Base-by-base conservation (phyloP, 2,888 invertebrate genomes). In the Pyrocoelia pectoralis region DNA sequence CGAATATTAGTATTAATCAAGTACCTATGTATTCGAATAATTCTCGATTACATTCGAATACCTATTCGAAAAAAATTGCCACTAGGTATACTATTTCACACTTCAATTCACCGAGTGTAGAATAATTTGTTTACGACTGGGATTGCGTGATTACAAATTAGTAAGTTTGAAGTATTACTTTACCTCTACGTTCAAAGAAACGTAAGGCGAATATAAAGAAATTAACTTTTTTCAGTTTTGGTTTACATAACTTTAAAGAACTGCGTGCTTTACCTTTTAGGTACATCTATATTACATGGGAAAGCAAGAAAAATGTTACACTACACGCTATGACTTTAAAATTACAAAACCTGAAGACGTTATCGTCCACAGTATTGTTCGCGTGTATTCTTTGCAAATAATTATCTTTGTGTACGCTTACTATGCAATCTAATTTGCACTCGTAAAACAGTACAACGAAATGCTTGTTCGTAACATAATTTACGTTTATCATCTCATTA, bases 361-460 rank as follows among this genome's bases (percentile, higher is more conserved):
- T 33, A 33, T 33, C 33, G 24, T 33, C n/a, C 8, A 8, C 9
- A 3, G 33, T 33, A 33, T 33, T 33, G 33, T 33, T 33, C 8
- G 33, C 33, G 33, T 33, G 33, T 33, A 33, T 33, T 33, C 33
- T 33, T 33, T 33, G 33, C 33, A 33, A 33, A n/a, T 33, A 33
- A 33, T 33, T 33, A 33, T 33, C 33, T 33, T 33, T 33, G 33
- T 33, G 33, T n/a, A 33, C 33, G n/a, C 33, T 33, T 8, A 33
- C 33, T 33, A 33, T 33, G 33, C 33, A 33, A 33, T 33, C 33
- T 33, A 33, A 33, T 33, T 33, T 33, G 33, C 33, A 33, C 33
- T 33, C 33, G 33, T 33, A 33, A 33, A 33, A 33, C 33, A 24
- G 4, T 24, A 24, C 24, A 33, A 33, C 33, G 8, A 33, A 33